These are phyloP conservation scores for Microplitis deprimator DNA, from an alignment of 2,888 invertebrate species.

Conservation along the genomic window DNA sequence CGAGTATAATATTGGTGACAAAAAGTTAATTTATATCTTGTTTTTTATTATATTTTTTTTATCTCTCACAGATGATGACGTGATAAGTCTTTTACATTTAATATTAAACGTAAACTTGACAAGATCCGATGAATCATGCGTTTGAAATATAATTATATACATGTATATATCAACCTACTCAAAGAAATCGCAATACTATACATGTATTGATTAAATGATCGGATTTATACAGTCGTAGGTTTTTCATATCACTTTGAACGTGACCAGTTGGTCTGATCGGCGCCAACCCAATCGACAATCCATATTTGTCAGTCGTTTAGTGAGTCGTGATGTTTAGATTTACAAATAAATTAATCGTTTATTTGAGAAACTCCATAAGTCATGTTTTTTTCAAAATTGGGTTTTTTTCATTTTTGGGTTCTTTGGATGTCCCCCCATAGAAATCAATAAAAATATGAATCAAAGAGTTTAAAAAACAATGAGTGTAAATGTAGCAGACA, in stretches of 20 bases:
- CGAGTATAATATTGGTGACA: neutral
- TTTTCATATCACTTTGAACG: constrained; percentile 38
- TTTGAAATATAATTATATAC: constrained; percentile 22
- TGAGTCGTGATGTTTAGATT: constrained; percentile 45
- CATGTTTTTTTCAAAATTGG: too few relatives aligned
- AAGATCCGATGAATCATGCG: constrained; percentile 41
- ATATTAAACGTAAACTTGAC: constrained; percentile 34
- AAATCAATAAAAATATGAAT: too few relatives aligned
- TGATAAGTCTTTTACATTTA: constrained; percentile 42
- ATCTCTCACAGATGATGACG: constrained; percentile 27
- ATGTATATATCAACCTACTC: constrained; percentile 25
- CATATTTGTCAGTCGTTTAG: constrained; percentile 27
- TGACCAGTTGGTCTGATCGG: constrained; percentile 42
- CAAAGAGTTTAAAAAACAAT: too few relatives aligned
- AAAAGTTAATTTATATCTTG: neutral
- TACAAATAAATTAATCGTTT: neutral
- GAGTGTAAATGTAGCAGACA: too few relatives aligned
- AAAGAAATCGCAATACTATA: constrained; percentile 16
- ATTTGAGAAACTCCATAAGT: too few relatives aligned
- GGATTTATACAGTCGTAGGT: constrained; percentile 11
- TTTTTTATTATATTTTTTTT: neutral
- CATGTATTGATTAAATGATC: constrained; percentile 18
- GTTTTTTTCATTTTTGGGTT: too few relatives aligned
- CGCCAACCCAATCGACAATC: constrained; percentile 41
- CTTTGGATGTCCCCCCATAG: too few relatives aligned